A percentile compares a stretch with the other conserved stretches of the same genome.
phyloP scores from a whole-genome alignment of 2,888 invertebrate species.

The Syrphus vitripennis region DNA sequence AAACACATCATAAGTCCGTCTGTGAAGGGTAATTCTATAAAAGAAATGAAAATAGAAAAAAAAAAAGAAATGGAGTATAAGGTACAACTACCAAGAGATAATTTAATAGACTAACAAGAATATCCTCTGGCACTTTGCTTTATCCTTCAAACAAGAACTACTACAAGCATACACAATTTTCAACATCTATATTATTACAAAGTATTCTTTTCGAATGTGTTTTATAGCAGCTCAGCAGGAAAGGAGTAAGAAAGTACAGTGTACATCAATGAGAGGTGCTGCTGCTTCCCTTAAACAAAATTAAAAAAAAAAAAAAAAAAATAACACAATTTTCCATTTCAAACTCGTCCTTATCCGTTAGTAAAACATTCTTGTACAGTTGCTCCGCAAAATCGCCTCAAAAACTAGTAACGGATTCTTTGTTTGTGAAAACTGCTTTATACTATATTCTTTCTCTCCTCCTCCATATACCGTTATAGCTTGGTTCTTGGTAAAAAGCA shows the following conservation, averaged over 20 bases:
- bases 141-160: conserved; percentile 39
- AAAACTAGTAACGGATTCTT: conserved; percentile 67
- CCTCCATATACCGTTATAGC: not conserved
- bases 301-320: conserved; percentile 1
- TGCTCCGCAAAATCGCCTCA: conserved; percentile 61
- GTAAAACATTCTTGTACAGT: conserved; percentile 30
- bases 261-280: not conserved
- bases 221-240: too few species aligned
- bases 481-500: conserved; percentile 29
- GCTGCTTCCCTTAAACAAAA: not conserved
- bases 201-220: conserved; percentile 29
- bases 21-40: not conserved
- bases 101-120: conserved; percentile 71
- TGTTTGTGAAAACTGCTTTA: conserved; percentile 63
- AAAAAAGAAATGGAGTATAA: conserved; percentile 16
- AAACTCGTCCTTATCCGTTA: conserved; percentile 39
- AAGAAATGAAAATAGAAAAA: conserved; percentile 10
- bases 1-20: not conserved
- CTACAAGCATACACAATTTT: conserved; percentile 13
- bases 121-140: conserved; percentile 62
- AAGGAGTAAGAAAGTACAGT: not conserved
- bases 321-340: conserved; percentile 62
- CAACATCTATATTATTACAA: conserved; percentile 70
- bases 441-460: conserved; percentile 10
- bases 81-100: conserved; percentile 59